Evolutionary conservation across 2,797 vertebrate species (phyloP).

Genomic region (Gorsachius magnificus): DNA sequence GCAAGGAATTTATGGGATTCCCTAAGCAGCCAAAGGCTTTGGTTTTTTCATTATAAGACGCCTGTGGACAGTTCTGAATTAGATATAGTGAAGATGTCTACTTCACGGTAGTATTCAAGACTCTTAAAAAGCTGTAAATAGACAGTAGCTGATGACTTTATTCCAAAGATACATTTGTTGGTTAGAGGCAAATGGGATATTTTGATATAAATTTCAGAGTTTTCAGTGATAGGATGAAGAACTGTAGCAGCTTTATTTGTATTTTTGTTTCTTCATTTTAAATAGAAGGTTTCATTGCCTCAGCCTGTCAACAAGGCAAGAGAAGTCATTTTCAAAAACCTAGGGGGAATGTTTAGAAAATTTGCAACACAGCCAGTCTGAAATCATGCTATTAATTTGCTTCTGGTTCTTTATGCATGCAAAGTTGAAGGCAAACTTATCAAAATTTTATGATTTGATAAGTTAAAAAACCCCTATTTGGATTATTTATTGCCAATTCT

Average conservation of each 20-base stretch:
- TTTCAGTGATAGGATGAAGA: neutral
- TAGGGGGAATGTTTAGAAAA: neutral
- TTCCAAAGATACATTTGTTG: neutral
- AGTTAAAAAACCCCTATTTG: neutral
- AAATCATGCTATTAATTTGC: neutral
- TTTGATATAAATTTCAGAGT: neutral
- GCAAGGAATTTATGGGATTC: neutral
- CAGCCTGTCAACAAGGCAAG: neutral
- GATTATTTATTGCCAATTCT: neutral
- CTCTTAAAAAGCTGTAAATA: neutral
- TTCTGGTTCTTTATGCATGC: neutral
- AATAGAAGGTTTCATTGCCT: neutral
- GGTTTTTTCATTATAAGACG: neutral
- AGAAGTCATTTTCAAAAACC: neutral
- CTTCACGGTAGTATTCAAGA: neutral
- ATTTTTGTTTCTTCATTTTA: neutral
- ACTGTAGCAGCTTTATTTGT: too few relatives aligned
- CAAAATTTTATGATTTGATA: neutral
- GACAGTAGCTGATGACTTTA: neutral
- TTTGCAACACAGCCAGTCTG: neutral
- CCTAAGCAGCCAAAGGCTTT: fast-evolving
- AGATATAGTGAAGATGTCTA: neutral
- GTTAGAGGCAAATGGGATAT: neutral
- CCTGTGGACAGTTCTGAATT: neutral
- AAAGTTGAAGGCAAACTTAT: neutral